These are phyloP conservation scores for Pantelozetes paolii DNA, from an alignment of 2,888 invertebrate genomes.

Conservation along the genomic window DNA sequence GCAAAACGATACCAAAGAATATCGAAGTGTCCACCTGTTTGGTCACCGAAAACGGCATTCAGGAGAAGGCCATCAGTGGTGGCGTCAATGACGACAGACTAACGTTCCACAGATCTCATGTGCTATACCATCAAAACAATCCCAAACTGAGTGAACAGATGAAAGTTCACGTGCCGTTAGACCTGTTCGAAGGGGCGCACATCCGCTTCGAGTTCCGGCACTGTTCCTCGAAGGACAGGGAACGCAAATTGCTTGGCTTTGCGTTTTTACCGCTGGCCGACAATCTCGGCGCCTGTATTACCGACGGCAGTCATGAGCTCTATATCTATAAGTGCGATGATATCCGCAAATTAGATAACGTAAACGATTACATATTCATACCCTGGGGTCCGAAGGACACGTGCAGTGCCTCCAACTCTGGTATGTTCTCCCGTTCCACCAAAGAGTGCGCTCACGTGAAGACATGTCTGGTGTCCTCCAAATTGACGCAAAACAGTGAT, in stretches of 20 bases:
- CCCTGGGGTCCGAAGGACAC: slow-evolving; percentile 50
- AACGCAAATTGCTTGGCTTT: slow-evolving; percentile 89
- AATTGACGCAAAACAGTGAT: slow-evolving; percentile 90
- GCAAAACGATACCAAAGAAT: slow-evolving; percentile 85
- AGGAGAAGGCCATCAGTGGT: slow-evolving; percentile 74
- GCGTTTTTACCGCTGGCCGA: slow-evolving; percentile 86
- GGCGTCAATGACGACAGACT: slow-evolving; percentile 73
- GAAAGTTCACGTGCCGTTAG: slow-evolving; percentile 63
- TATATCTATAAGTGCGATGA: slow-evolving; percentile 68
- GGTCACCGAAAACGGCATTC: slow-evolving; percentile 66
- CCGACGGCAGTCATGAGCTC: slow-evolving; percentile 82
- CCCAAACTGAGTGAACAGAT: slow-evolving; percentile 85
- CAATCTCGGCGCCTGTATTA: slow-evolving; percentile 78
- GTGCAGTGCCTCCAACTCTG: slow-evolving; percentile 42
- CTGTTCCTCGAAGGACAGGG: slow-evolving; percentile 80
- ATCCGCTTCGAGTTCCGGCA: slow-evolving; percentile 85
- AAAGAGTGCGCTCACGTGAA: slow-evolving; percentile 71
- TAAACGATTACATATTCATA: slow-evolving; percentile 55
- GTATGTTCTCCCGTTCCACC: slow-evolving; percentile 43
- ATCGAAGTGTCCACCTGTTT: slow-evolving; percentile 80
- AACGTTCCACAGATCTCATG: slow-evolving; percentile 74
- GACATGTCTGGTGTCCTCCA: slow-evolving; percentile 88
- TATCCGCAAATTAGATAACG: slow-evolving; percentile 58
- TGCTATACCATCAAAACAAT: slow-evolving; percentile 88
- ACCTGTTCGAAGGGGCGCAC: slow-evolving; percentile 79